Conservation (phyloP, 2,888 invertebrate species). For the Chydorus sphaericus region DNA sequence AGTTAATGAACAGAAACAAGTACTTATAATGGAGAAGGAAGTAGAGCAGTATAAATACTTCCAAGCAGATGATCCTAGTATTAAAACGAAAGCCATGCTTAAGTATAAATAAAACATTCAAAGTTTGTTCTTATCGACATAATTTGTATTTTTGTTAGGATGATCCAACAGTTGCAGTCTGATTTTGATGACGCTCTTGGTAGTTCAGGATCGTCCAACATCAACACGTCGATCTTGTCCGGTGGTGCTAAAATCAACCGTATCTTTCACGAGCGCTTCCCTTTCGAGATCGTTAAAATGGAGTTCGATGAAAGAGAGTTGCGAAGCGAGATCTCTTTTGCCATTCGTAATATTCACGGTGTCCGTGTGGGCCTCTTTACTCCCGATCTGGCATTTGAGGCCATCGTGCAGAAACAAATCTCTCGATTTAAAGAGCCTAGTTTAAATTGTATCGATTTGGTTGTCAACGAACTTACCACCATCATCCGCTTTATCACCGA, state of each 20-base stretch:
- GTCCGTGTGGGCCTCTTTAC: conserved; percentile 92
- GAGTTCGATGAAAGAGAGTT: conserved; percentile 98
- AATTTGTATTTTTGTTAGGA: conserved; percentile 43
- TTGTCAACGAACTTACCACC: conserved; percentile 85
- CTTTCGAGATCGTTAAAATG: conserved; percentile 99
- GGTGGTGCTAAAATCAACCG: conserved; percentile 99
- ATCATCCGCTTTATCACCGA: conserved; percentile 93
- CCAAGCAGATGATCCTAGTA: conserved; percentile 92
- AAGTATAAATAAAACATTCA: conserved; percentile 54
- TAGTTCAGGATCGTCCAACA: conserved; percentile 89
- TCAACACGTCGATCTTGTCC: conserved; percentile 92
- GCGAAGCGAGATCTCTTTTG: conserved; percentile 93
- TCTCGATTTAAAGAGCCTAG: conserved; percentile 91
- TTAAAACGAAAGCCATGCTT: conserved; percentile 98
- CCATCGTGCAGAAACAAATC: conserved; percentile 98
- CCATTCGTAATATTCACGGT: conserved; percentile 97
- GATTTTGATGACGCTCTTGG: conserved; percentile 98
- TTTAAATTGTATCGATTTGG: conserved; percentile 94
- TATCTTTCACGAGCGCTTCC: conserved; percentile 97
- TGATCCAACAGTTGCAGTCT: conserved; percentile 94
- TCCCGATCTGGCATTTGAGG: conserved; percentile 99
- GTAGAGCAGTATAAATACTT: conserved; percentile 99
- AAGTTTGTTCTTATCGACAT: not conserved
- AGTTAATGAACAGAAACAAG: conserved; percentile 48
- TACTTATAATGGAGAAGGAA: conserved; percentile 90